Evolutionary conservation across 1,140 invertebrate genomes (phyloP), one percentile per base, ranked within the genome.

Genomic region (Solenopsis fugax): DNA sequence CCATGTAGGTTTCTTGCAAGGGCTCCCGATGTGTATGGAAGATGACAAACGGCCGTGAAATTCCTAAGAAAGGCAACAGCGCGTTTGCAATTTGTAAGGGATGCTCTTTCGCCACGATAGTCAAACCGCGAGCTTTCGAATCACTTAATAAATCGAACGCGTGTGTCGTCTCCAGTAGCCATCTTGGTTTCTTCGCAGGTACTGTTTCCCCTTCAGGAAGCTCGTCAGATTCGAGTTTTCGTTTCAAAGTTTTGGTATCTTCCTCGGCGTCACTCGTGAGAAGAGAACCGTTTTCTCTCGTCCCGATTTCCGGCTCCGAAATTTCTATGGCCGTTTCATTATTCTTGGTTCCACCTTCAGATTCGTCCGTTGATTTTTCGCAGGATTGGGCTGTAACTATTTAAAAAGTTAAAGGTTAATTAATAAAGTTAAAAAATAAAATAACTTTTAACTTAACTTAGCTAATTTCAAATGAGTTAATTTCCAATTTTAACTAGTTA

Each of bases 71-170:
- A 18, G 96, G 95, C 64, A 98, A 89, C n/a, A 99, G 94, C 50
- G 96, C 96, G 85, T 97, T 96, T 9, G 98, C 95, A 76, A 99
- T 97, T 92, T 97, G 97, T 10, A 96, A 94, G 2, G 98, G 98
- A 95, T 99, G 97, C 94, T 98, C 98, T 95, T 97, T 98, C 69
- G 94, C 96, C 2, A 97, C 96, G 86, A 99, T 96, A 21, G 98
- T 96, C 21, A 99, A 94, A 48, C 97, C 97, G 95, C 98, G 97
- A 88, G 98, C 97, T 93, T 97, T 97, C 29, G 92, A 56, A 0
- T 92, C 87, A 71, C 95, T 94, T 54, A 98, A 94, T 56, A 97
- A 88, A 34, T 95, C 93, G 6, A 96, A 94, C 7, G 97, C 97
- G 37, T 94, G 94, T 89, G 96, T 96, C 85, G 97, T 97, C 58